A percentile compares a stretch with the other conserved stretches of the same genome.
Conservation (phyloP, 35 echinoderm and acorn worm genomes). For the Apostichopus californicus region DNA sequence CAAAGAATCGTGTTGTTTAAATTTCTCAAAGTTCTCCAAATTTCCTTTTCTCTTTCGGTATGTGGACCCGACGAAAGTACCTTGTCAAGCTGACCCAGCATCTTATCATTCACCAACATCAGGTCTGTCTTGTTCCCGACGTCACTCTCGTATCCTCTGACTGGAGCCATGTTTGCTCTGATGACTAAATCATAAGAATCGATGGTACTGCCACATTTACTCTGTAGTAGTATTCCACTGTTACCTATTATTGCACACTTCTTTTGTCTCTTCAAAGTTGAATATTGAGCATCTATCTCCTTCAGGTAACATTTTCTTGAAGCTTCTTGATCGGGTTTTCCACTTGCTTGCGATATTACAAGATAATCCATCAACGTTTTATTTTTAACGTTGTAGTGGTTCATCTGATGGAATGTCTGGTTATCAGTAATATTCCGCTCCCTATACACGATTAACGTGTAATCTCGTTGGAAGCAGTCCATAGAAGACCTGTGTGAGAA, state of each 20-base stretch:
- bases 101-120: conserved; percentile 47
- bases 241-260: conserved; percentile 73
- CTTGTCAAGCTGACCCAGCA: neutral
- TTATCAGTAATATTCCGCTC: neutral
- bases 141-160: conserved; percentile 21
- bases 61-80: neutral
- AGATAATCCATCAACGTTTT: neutral
- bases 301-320: neutral
- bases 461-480: conserved; percentile 2
- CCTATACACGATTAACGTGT: neutral
- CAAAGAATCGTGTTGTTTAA: conserved; percentile 18
- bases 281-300: neutral
- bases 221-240: conserved; percentile 63
- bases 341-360: neutral
- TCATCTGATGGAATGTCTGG: neutral
- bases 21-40: neutral
- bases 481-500: neutral
- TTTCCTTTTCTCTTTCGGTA: neutral
- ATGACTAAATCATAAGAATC: conserved; percentile 69
- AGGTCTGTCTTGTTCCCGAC: conserved; percentile 57
- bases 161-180: conserved; percentile 66
- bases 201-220: conserved; percentile 63
- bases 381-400: conserved; percentile 4
- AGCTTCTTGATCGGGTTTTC: neutral
- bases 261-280: neutral